Percentiles rank a stretch among this genome's conserved stretches.
Evolutionary conservation across 2,888 invertebrate genomes (phyloP).

Genomic region (Smittia aterrima): DNA sequence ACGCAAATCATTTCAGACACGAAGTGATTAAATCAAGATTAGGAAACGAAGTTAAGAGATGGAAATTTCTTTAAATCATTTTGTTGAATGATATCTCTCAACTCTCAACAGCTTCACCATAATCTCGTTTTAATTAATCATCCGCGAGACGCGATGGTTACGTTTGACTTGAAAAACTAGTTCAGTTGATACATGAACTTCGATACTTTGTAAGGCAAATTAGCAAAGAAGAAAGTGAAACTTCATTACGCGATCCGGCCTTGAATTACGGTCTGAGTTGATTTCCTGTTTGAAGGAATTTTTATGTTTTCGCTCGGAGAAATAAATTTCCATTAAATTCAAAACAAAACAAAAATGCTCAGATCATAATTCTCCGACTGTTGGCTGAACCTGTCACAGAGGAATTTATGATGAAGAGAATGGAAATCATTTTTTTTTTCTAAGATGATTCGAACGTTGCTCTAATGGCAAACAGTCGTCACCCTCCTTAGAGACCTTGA

Average conservation of each 20-base stretch:
- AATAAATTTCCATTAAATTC: constrained; percentile 30
- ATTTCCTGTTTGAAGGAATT: neutral
- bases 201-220: neutral
- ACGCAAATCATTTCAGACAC: neutral
- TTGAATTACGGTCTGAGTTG: constrained; percentile 20
- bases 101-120: no score
- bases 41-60: neutral
- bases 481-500: no score
- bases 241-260: constrained; percentile 35
- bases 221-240: constrained; percentile 31
- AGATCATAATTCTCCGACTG: no score
- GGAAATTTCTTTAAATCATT: no score
- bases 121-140: no score
- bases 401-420: no score
- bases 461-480: no score
- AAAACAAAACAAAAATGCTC: neutral
- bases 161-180: constrained; percentile 6
- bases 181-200: constrained; percentile 14
- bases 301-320: neutral
- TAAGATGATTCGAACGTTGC: no score
- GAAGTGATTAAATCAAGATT: constrained; percentile 13
- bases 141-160: neutral
- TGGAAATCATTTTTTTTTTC: no score
- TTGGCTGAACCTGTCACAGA: no score
- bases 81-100: no score